phyloP scores from a whole-genome alignment of 2,797 vertebrate species.

The Clarias platycephalus region DNA sequence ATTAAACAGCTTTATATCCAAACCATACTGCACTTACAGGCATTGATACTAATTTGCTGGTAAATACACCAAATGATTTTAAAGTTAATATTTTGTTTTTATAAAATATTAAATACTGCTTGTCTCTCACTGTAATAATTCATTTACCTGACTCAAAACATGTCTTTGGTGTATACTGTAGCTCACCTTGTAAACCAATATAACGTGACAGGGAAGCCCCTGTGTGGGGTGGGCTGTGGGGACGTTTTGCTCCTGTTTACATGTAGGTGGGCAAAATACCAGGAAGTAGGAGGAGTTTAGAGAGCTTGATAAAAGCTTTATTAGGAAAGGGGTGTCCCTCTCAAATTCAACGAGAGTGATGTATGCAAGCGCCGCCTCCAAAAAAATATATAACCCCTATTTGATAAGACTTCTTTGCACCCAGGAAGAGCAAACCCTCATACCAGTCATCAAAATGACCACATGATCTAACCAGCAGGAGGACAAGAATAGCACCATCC shows the following conservation, averaged over 20 bases:
- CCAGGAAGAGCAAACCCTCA: not conserved
- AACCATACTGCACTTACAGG: not conserved
- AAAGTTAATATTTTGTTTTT: not conserved
- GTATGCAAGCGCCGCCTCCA: not conserved
- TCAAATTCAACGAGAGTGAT: not conserved
- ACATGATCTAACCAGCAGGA: not conserved
- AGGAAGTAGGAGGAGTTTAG: slow-evolving; percentile 29
- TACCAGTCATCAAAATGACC: not conserved
- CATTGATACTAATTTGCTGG: not conserved
- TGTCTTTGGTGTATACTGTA: not conserved
- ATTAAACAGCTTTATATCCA: not conserved
- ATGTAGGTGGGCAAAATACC: slow-evolving; percentile 24
- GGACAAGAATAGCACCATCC: slow-evolving; percentile 25
- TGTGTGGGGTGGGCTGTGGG: not conserved
- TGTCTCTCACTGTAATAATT: not conserved
- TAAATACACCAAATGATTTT: not conserved
- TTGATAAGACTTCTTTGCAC: not conserved
- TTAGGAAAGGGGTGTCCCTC: not conserved
- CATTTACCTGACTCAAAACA: not conserved
- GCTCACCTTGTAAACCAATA: not conserved
- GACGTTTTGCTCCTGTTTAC: slow-evolving; percentile 20
- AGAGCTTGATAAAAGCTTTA: not conserved
- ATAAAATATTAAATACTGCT: not conserved
- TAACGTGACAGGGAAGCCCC: slow-evolving; percentile 2
- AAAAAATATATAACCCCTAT: not conserved